Conservation (phyloP, 2,797 vertebrate genomes). For the Anolis apletophallus region DNA sequence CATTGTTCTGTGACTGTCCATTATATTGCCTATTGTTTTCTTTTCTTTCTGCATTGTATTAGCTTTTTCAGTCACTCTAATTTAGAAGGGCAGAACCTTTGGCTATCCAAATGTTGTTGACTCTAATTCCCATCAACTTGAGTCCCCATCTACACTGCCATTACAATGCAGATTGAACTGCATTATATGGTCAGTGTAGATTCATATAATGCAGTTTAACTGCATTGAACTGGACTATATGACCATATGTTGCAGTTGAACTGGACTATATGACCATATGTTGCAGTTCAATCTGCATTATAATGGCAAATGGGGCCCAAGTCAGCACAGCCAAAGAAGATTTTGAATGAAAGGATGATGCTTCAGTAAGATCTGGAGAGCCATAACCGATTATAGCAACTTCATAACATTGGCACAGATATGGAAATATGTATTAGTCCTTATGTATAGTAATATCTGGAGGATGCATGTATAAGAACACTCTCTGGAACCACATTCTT, state of each 20-base stretch:
- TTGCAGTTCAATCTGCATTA: no score
- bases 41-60: background rate
- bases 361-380: background rate
- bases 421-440: background rate
- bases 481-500: no score
- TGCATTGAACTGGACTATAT: no score
- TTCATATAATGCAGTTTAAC: no score
- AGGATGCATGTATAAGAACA: no score
- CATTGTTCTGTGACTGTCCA: slow-evolving; percentile 24
- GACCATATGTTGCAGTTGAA: no score
- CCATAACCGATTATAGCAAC: background rate
- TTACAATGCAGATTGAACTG: no score
- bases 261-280: no score
- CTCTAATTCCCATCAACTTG: background rate
- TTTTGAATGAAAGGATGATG: no score
- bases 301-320: background rate
- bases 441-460: background rate
- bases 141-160: no score
- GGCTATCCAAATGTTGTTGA: background rate
- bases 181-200: no score
- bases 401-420: background rate
- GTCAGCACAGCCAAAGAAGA: background rate
- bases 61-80: background rate
- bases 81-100: background rate
- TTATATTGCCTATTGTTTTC: slow-evolving; percentile 33